Base-by-base conservation (phyloP, 2,888 invertebrate species). In the Acanthosepion pharaonis region DNA sequence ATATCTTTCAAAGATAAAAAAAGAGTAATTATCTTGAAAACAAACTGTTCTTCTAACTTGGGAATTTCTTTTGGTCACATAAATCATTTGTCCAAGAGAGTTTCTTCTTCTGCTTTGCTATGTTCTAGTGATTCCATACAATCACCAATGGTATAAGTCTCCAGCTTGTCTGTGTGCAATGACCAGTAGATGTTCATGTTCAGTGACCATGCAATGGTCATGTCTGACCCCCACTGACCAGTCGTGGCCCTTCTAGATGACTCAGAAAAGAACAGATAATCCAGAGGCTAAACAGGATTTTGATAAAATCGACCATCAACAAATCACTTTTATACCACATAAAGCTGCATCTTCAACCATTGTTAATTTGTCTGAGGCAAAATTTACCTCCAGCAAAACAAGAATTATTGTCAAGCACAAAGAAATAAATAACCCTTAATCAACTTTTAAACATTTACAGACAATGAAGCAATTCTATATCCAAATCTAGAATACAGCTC, bases 121-220 rank as follows among this genome's bases (percentile, higher is more conserved):
- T 78, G 78, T 78, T 78, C 78, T n/a, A 33, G n/a, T n/a, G n/a
- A 78, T n/a, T 78, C 78, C n/a, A n/a, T 78, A 78, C n/a, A 78
- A 78, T 78, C 78, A 78, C 5, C n/a, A n/a, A 78, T 78, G n/a
- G n/a, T 78, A 15, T n/a, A 33, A 33, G 78, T 78, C 78, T 78
- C 78, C 78, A 78, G 78, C n/a, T 15, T 78, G 78, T 78, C 78
- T 78, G 78, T 78, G 78, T 78, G n/a, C n/a, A 18, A n/a, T 78
- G 78, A n/a, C 78, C 78, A 78, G n/a, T n/a, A 78, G n/a, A 78
- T n/a, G 78, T 78, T n/a, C 78, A n/a, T 78, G 78, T n/a, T 78
- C 78, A 78, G 1, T 78, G 78, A 78, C 78, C 78, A 78, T 78
- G 78, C 78, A 78, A 18, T 78, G n/a, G 78, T 78, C 78, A 11